A percentile compares a stretch with the other conserved stretches of the same genome.
phyloP scores from a whole-genome alignment of 2,113 vertebrate species.

The Clupea harengus region DNA sequence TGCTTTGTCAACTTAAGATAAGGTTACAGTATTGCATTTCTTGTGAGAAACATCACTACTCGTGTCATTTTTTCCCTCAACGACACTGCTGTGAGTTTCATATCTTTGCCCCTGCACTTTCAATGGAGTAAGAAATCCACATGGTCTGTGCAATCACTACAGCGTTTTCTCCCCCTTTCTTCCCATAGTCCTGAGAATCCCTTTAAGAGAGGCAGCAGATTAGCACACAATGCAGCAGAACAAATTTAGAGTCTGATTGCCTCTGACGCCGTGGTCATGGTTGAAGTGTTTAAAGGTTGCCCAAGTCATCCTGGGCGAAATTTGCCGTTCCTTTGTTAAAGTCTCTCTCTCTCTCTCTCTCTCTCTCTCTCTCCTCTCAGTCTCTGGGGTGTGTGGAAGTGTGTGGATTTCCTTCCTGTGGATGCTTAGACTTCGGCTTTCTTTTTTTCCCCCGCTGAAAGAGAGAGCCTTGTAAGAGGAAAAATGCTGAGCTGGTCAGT shows the following conservation, averaged over 20 bases:
- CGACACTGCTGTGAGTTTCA: neutral
- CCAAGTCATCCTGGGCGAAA: constrained; percentile 39
- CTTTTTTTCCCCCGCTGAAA: constrained; percentile 24
- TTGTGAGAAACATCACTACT: neutral
- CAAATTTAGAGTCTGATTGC: constrained; percentile 37
- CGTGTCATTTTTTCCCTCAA: neutral
- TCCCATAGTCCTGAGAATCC: neutral
- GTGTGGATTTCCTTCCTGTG: constrained; percentile 31
- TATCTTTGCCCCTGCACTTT: neutral
- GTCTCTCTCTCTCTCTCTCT: constrained; percentile 1
- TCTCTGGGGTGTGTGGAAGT: constrained; percentile 10
- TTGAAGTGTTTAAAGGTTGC: constrained; percentile 41
- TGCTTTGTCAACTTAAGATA: neutral
- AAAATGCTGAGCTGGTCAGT: constrained; percentile 48
- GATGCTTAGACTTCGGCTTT: constrained; percentile 40
- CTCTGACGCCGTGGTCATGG: constrained; percentile 35
- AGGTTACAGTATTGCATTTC: neutral
- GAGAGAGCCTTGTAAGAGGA: constrained; percentile 32
- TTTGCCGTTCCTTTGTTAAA: constrained; percentile 40
- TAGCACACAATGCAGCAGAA: constrained; percentile 37
- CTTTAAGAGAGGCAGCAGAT: neutral
- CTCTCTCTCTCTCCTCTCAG: neutral
- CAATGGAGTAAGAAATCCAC: neutral
- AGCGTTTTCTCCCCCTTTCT: neutral
- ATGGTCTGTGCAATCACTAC: neutral